Conservation (phyloP, 2,113 vertebrate species). For the Enhydra lutris region DNA sequence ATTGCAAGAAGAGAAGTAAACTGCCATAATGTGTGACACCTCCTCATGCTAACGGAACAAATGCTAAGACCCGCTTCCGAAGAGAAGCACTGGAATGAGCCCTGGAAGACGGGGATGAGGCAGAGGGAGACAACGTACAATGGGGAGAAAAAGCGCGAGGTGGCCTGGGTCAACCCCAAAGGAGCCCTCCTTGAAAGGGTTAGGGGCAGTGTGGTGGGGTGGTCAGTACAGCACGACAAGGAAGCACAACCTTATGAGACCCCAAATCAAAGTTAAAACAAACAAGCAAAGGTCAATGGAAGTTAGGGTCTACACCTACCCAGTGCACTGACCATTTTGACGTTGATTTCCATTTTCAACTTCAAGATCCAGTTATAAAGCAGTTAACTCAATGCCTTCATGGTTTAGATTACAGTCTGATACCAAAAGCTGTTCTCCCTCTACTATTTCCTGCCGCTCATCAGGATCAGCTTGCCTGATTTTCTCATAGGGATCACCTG, state of each 20-base stretch:
- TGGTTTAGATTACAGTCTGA: too few species aligned
- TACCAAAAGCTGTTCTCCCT: too few species aligned
- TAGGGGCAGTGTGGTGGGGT: background rate
- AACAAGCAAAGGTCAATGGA: background rate
- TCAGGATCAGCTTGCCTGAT: too few species aligned
- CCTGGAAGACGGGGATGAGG: background rate
- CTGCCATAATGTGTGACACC: background rate
- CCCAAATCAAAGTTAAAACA: background rate
- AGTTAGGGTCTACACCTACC: background rate
- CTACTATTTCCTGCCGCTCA: too few species aligned
- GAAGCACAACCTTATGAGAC: background rate
- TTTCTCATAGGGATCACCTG: too few species aligned
- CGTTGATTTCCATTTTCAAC: background rate
- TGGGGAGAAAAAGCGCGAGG: background rate
- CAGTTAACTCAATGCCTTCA: too few species aligned
- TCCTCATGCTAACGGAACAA: background rate
- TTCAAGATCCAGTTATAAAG: background rate
- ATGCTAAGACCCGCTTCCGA: background rate
- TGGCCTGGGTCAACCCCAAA: background rate
- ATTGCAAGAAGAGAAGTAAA: background rate
- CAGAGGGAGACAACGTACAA: background rate
- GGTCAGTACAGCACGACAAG: background rate
- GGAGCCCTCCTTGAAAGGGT: background rate
- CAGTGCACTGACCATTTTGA: background rate
- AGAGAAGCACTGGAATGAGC: background rate